A percentile compares a stretch with the other conserved stretches of the same genome.
These are phyloP conservation scores for Pseudotriccus pelzelni DNA, from an alignment of 2,797 vertebrate genomes.

Conservation along the genomic window DNA sequence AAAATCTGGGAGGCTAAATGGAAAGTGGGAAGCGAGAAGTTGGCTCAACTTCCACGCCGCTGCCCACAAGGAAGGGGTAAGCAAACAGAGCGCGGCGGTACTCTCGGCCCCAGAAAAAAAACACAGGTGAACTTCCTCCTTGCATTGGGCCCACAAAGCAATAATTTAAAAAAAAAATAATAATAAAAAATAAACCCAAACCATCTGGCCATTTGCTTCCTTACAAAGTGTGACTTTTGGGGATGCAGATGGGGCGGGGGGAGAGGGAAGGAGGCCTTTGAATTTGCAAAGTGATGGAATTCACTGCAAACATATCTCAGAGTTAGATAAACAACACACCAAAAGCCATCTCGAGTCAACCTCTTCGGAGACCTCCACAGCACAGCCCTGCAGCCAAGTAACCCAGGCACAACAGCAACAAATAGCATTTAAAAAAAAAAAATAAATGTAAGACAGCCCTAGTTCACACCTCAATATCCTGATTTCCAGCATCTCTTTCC, in stretches of 20 bases:
- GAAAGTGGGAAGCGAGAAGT: slow-evolving; percentile 8
- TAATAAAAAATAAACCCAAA: neutral
- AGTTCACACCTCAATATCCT: neutral
- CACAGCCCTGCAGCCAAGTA: neutral
- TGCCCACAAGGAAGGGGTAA: neutral
- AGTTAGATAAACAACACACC: neutral
- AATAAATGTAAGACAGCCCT: neutral
- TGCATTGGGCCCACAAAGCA: neutral
- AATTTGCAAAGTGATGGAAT: slow-evolving; percentile 27
- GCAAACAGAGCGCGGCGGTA: neutral
- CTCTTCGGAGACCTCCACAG: neutral
- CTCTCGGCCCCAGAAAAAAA: neutral
- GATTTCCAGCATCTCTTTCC: neutral
- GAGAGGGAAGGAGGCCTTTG: neutral
- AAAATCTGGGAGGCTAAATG: slow-evolving; percentile 22
- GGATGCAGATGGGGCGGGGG: neutral
- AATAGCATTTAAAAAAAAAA: neutral
- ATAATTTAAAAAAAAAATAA: neutral
- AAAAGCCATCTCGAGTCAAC: neutral
- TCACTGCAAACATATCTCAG: neutral
- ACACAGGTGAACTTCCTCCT: neutral
- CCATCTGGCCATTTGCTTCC: neutral
- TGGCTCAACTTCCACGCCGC: neutral
- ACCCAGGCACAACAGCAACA: neutral
- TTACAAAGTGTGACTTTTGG: slow-evolving; percentile 19